Evolutionary conservation across 2,888 invertebrate genomes (phyloP).

Genomic region (Drosophila algonquin): DNA sequence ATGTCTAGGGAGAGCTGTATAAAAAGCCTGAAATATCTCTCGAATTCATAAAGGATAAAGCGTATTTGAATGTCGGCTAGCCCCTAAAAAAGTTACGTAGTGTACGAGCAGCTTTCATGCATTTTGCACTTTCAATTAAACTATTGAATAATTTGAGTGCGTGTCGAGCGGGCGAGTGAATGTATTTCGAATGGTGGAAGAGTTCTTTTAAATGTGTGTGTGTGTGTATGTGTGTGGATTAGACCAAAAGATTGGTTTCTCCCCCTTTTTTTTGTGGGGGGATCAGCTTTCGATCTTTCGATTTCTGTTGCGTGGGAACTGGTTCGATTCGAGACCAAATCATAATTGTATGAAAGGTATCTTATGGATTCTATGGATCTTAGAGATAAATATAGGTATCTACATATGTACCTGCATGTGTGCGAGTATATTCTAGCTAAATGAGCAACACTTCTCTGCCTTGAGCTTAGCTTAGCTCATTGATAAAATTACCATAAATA

Average conservation of each 20-base stretch:
- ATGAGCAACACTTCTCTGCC: not conserved
- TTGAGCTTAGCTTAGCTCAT: conserved; percentile 33
- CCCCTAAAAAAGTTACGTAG: not conserved
- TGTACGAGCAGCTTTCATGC: not conserved
- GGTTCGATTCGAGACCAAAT: not conserved
- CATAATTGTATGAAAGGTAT: not conserved
- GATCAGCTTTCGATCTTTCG: not conserved
- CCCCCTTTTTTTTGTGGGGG: not conserved
- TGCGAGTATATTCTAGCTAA: not conserved
- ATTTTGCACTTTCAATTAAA: conserved; percentile 76
- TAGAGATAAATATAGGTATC: not conserved
- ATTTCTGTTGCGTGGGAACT: conserved; percentile 1
- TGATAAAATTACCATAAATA: conserved; percentile 29
- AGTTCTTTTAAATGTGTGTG: conserved; percentile 36
- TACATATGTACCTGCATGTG: too few relatives aligned
- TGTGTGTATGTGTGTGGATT: conserved; percentile 5
- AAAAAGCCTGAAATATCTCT: too few relatives aligned
- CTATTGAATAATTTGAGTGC: conserved; percentile 75
- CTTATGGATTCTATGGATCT: not conserved
- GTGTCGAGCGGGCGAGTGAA: conserved; percentile 68
- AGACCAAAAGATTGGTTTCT: conserved; percentile 13
- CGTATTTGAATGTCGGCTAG: not conserved
- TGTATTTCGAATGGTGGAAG: conserved; percentile 34
- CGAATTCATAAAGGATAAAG: not conserved
- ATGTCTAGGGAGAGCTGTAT: too few relatives aligned